Base-by-base conservation (phyloP, 2,113 vertebrate genomes). In the Panthera leo region DNA sequence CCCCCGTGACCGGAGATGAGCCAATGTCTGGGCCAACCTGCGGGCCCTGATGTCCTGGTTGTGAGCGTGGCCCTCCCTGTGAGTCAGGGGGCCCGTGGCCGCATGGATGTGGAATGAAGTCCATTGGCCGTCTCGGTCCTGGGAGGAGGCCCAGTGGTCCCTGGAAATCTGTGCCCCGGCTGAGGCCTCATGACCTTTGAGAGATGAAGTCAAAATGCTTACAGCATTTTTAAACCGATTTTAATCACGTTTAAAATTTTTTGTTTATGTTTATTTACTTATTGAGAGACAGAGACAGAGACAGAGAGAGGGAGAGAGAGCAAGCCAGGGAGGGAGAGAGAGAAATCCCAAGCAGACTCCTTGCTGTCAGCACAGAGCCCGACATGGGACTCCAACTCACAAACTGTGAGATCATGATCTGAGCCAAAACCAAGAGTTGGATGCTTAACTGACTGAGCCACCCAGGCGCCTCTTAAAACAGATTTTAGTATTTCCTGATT, bases 21-120 rank as follows among this genome's bases (percentile, higher is more conserved):
- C n/a, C 1, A 42, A 6, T 11, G 18, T 23, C 58, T 7, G 53
- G 34, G 55, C 36, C 21, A 68, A 27, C 55, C 85, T 3, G 15
- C 7, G 42, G 42, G 12, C 27, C n/a, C 19, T 9, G 10, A 5
- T 0, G 7, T 42, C 67, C 89, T 73, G 9, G 71, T 25, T 39
- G 18, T 1, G 18, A 85, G 51, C 36, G 2, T 1, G 51, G 7
- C 63, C 29, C 36, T 68, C 6, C 12, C 58, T 0, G 4, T 0
- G 23, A 78, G 10, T 11, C 61, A 39, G 65, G 58, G 25, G 18
- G 29, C 48, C 45, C 25, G 27, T 31, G 53, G 71, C 21, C 12
- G 13, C 31, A 1, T 0, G 16, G 16, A 53, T 34, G 8, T 34
- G 71, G 73, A 21, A 51, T 12, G 5, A n/a, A 29, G 63, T 15